Percentiles rank a stretch among this genome's conserved stretches.
Evolutionary conservation across 2,113 vertebrate genomes (phyloP).

Genomic region (Gnathonemus longibarbis): DNA sequence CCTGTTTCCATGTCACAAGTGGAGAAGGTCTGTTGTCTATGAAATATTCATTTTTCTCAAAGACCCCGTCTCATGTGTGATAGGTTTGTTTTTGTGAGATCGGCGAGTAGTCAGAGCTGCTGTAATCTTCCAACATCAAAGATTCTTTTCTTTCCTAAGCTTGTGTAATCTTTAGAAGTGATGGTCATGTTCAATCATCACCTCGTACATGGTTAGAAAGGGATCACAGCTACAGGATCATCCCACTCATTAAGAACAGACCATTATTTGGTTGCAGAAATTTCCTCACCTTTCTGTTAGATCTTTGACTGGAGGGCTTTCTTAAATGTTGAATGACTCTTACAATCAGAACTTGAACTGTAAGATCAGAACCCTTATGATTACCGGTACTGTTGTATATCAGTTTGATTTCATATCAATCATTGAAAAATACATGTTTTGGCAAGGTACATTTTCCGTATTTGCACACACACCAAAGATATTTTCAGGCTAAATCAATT

Average conservation of each 20-base stretch:
- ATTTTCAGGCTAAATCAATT: neutral
- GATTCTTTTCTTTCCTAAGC: constrained; percentile 46
- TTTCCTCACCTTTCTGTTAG: constrained; percentile 26
- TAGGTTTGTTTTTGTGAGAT: constrained; percentile 45
- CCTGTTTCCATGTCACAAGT: constrained; percentile 1
- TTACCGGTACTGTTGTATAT: constrained; percentile 55
- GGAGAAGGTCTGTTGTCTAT: constrained; percentile 37
- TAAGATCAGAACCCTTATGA: constrained; percentile 37
- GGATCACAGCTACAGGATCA: constrained; percentile 39
- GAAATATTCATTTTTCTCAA: constrained; percentile 42
- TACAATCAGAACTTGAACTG: constrained; percentile 14
- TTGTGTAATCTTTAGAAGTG: constrained; percentile 47
- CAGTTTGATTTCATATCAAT: constrained; percentile 65
- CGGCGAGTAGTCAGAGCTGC: constrained; percentile 43
- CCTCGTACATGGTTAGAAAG: constrained; percentile 44
- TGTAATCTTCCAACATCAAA: constrained; percentile 58
- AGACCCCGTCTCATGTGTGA: constrained; percentile 47
- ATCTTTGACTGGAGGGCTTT: constrained; percentile 6
- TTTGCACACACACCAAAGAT: neutral
- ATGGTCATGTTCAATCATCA: constrained; percentile 54
- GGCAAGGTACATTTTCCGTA: constrained; percentile 35
- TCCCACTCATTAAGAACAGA: constrained; percentile 42
- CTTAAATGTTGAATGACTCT: neutral
- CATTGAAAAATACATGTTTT: constrained; percentile 62
- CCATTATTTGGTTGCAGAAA: constrained; percentile 17